phyloP scores from a whole-genome alignment of 2,113 vertebrate species.

The Tympanuchus pallidicinctus region DNA sequence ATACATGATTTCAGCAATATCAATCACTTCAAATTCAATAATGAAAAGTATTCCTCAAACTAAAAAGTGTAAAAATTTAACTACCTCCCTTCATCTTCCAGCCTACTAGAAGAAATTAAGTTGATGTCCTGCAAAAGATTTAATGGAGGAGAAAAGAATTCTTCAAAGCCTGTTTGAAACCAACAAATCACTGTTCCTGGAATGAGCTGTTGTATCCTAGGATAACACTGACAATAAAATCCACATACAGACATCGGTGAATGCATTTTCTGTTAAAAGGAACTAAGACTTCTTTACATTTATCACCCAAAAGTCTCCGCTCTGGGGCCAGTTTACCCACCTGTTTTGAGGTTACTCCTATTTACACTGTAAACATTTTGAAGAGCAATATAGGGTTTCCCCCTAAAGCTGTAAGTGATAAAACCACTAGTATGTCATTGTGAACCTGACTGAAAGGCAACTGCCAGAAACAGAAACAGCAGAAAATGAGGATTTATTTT shows the following conservation, averaged over 20 bases:
- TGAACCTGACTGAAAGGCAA: not conserved
- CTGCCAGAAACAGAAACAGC: not conserved
- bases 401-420: not conserved
- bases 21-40: not conserved
- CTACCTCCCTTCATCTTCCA: not conserved
- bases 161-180: not conserved
- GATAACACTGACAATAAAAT: not conserved
- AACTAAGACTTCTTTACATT: not conserved
- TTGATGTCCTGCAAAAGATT: not conserved
- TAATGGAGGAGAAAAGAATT: not conserved
- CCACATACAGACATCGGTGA: not conserved
- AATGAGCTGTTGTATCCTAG: not conserved
- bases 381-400: not conserved
- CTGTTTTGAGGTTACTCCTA: not conserved
- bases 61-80: not conserved
- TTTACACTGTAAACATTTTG: not conserved
- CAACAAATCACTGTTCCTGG: not conserved
- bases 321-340: not conserved
- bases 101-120: not conserved
- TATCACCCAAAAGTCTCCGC: not conserved
- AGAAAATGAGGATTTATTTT: not conserved
- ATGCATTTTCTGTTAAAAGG: not conserved
- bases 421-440: not conserved
- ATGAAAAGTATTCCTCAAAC: slow-evolving; percentile 7
- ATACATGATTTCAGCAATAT: not conserved